Base-by-base conservation (phyloP, 2,113 vertebrate species). In the Azemiops feae region DNA sequence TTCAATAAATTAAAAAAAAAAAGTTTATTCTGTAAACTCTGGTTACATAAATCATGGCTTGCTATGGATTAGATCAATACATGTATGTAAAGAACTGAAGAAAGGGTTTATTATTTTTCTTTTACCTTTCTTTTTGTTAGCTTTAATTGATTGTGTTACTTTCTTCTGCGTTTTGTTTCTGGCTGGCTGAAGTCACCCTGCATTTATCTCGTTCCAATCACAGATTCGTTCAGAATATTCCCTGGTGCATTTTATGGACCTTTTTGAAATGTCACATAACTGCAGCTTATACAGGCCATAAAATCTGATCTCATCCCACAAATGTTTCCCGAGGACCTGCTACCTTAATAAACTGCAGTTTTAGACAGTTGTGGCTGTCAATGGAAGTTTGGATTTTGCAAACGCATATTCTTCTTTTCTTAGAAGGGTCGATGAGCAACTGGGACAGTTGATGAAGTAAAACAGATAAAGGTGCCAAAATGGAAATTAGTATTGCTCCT, bases 281-380 rank as follows among this genome's bases (percentile, higher is more conserved):
- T 92, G 94, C 93, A 93, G 92, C 94, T 96, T 3, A 4, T 93
- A 94, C 91, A 96, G 95, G 94, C 96, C 95, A 92, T 95, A 96
- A 96, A 95, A 95, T 93, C 93, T 88, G 89, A 93, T 90, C 92
- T 94, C 4, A 0, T 94, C 53, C 89, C 95, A 95, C 95, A 94
- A 96, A 94, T 81, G 92, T 94, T 96, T 95, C 91, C 91, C 95
- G 95, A 91, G 89, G 93, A 93, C 93, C 74, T 0, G 50, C 69
- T 93, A 95, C 43, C 89, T 95, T 96, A 95, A 96, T 96, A 96
- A 95, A 53, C 93, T 96, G 96, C 92, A 94, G 94, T 94, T 89
- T 8, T 58, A 93, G 93, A 47, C 81, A 89, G 94, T 69, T 52
- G 88, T n/a, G 53, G 91, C 60, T 45, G 30, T 86, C 1, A 1